Evolutionary conservation across 2,888 invertebrate species (phyloP).

Genomic region (Sussaba pulchella): DNA sequence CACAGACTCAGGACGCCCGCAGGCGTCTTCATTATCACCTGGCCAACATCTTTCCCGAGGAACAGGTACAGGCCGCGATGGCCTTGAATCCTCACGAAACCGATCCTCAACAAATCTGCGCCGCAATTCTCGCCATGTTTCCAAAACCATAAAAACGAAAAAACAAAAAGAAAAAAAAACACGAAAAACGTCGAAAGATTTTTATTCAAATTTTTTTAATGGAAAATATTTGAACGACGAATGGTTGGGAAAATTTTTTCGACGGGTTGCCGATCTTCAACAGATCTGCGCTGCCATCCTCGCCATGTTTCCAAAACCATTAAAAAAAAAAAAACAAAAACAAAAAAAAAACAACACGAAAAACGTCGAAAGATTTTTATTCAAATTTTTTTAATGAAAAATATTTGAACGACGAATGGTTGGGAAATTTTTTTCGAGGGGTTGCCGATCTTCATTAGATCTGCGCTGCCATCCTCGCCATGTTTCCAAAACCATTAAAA

Average conservation of each 20-base stretch:
- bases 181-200: constrained; percentile 10
- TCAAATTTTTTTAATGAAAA: too few species aligned
- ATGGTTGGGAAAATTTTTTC: too few species aligned
- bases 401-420: too few species aligned
- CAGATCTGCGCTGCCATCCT: constrained; percentile 95
- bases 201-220: constrained; percentile 16
- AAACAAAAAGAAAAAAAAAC: background rate
- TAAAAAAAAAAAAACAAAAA: constrained; percentile 12
- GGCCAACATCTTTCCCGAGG: constrained; percentile 95
- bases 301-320: constrained; percentile 89
- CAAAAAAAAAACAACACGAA: background rate
- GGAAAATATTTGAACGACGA: too few species aligned
- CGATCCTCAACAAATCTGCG: constrained; percentile 95
- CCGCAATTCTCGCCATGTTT: constrained; percentile 92
- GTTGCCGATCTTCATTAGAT: constrained; percentile 95
- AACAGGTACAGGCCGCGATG: constrained; percentile 95
- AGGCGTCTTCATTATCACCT: constrained; percentile 94
- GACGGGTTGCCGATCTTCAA: constrained; percentile 95
- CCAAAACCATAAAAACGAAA: constrained; percentile 84
- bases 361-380: constrained; percentile 24
- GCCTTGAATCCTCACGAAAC: constrained; percentile 94
- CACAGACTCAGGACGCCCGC: constrained; percentile 88
- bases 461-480: constrained; percentile 93
- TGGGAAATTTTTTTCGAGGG: too few species aligned
- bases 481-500: constrained; percentile 87